Conservation (phyloP, 1,140 invertebrate species). For the Macrocentrus cingulum region DNA sequence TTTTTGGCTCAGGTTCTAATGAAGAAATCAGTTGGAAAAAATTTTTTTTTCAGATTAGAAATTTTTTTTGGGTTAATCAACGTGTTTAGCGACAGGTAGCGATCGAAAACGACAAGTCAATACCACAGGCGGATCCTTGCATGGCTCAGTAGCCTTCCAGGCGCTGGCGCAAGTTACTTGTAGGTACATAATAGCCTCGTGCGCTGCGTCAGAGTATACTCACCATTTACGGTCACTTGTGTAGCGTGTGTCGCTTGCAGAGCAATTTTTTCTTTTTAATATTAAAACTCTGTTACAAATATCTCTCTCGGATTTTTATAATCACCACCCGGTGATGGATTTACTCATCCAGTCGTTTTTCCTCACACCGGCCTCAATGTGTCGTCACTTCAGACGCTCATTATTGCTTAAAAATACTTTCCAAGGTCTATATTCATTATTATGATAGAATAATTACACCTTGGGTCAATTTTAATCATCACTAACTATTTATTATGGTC, state of each 20-base stretch:
- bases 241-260: background rate
- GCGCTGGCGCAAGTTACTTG: constrained; percentile 40
- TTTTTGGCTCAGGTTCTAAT: too few relatives aligned
- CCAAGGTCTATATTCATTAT: background rate
- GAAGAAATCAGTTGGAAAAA: too few relatives aligned
- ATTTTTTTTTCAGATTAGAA: too few relatives aligned
- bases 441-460: background rate
- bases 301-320: too few relatives aligned
- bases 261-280: constrained; percentile 10
- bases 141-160: constrained; percentile 40
- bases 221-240: constrained; percentile 41
- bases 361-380: constrained; percentile 4
- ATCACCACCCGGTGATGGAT: constrained; percentile 1
- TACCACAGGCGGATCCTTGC: constrained; percentile 48
- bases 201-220: constrained; percentile 33
- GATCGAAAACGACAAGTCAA: constrained; percentile 40
- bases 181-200: constrained; percentile 41
- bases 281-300: too few relatives aligned
- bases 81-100: constrained; percentile 31
- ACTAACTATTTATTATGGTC: too few relatives aligned
- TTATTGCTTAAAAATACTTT: constrained; percentile 10
- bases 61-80: too few relatives aligned
- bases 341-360: background rate
- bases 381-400: background rate
- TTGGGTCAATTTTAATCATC: too few relatives aligned